These are phyloP conservation scores for Ernsta delagoae DNA, from an alignment of 2,888 invertebrate genomes.

Conservation along the genomic window DNA sequence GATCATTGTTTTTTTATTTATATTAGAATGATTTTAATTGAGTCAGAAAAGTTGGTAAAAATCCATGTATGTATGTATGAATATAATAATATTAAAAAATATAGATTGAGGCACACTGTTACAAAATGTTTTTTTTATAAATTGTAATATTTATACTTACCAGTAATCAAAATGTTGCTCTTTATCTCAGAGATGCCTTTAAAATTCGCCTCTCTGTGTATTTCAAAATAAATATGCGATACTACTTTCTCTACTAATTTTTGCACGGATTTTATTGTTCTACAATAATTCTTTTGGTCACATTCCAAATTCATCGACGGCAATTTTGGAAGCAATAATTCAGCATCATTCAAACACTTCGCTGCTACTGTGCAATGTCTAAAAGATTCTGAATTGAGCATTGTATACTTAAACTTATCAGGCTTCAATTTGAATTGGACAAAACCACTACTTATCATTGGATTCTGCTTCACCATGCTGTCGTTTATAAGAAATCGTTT, in stretches of 20 bases:
- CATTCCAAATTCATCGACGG: slow-evolving; percentile 60
- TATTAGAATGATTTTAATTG: too few relatives aligned
- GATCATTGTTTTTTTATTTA: too few relatives aligned
- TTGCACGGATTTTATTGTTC: slow-evolving; percentile 81
- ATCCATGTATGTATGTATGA: too few relatives aligned
- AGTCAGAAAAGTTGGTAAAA: too few relatives aligned
- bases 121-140: not conserved
- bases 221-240: slow-evolving; percentile 70
- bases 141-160: slow-evolving; percentile 51
- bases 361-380: slow-evolving; percentile 77
- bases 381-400: slow-evolving; percentile 80
- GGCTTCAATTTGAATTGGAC: slow-evolving; percentile 76
- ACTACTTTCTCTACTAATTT: slow-evolving; percentile 63
- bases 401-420: slow-evolving; percentile 73
- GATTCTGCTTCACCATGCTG: slow-evolving; percentile 75
- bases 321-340: slow-evolving; percentile 58
- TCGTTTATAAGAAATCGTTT: slow-evolving; percentile 84
- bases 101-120: too few relatives aligned
- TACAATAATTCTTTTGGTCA: slow-evolving; percentile 74
- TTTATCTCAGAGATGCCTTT: slow-evolving; percentile 73
- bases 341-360: slow-evolving; percentile 62
- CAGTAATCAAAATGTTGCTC: slow-evolving; percentile 74
- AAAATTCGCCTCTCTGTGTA: slow-evolving; percentile 71
- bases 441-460: slow-evolving; percentile 63
- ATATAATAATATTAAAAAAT: too few relatives aligned